These are phyloP conservation scores for Hypomecis punctinalis DNA, from an alignment of 2,888 invertebrate species.

Conservation along the genomic window DNA sequence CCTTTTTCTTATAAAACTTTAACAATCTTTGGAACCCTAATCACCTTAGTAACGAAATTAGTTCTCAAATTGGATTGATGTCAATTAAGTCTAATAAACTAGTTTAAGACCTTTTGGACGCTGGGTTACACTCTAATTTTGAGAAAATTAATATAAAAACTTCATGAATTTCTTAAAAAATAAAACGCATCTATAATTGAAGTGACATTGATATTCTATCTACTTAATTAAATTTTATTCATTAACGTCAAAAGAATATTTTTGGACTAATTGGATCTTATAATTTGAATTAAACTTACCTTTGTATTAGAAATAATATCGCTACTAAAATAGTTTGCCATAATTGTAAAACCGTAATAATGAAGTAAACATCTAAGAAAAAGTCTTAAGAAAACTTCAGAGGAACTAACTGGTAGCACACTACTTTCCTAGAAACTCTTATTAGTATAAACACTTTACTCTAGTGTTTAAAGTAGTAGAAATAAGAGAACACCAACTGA, in stretches of 20 bases:
- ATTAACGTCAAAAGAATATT: neutral
- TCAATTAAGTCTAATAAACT: neutral
- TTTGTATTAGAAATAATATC: too few species aligned
- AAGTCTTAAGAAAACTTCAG: too few species aligned
- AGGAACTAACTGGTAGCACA: neutral
- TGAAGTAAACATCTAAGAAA: neutral
- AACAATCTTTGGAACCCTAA: neutral
- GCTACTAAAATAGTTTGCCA: too few species aligned
- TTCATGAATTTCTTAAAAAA: neutral
- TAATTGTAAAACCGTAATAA: neutral
- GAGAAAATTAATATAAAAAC: neutral
- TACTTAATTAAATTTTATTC: neutral
- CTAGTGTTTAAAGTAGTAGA: constrained; percentile 11
- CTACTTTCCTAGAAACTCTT: neutral
- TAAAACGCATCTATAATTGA: neutral
- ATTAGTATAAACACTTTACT: constrained; percentile 1
- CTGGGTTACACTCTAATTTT: too few species aligned
- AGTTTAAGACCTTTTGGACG: neutral
- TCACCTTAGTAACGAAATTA: constrained; percentile 4
- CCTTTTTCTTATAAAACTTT: neutral
- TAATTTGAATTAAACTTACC: too few species aligned
- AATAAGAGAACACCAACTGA: constrained; percentile 18
- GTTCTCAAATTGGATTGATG: neutral
- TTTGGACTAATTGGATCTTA: too few species aligned
- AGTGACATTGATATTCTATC: neutral